Conservation (phyloP, 2,113 vertebrate genomes). For the Mormyrus lacerda region DNA sequence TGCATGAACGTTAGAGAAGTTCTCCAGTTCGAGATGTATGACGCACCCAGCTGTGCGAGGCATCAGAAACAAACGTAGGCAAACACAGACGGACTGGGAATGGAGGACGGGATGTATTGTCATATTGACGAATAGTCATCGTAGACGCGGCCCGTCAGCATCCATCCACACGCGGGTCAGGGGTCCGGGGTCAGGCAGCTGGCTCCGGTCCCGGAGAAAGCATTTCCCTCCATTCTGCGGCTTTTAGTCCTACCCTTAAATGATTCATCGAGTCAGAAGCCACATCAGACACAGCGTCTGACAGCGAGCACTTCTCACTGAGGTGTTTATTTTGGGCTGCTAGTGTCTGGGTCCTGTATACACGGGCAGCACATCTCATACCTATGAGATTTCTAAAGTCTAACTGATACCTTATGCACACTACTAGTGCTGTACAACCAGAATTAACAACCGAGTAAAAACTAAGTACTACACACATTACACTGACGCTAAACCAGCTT, state of each 20-base stretch:
- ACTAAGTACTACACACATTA: background rate
- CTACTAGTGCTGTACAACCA: background rate
- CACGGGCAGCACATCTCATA: background rate
- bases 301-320: background rate
- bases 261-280: constrained; percentile 2
- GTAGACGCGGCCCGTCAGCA: background rate
- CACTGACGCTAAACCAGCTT: background rate
- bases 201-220: background rate
- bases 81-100: background rate
- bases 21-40: background rate
- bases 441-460: background rate
- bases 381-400: background rate
- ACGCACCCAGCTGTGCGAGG: background rate
- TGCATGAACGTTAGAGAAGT: background rate
- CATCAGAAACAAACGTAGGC: background rate
- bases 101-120: too few relatives aligned
- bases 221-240: background rate
- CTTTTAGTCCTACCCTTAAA: background rate
- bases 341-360: background rate
- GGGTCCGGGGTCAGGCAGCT: background rate
- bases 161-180: background rate
- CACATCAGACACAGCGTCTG: background rate
- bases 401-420: background rate
- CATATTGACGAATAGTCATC: background rate
- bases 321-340: background rate